phyloP scores from a whole-genome alignment of 2,888 invertebrate species.

The Stictocephala bisonia region DNA sequence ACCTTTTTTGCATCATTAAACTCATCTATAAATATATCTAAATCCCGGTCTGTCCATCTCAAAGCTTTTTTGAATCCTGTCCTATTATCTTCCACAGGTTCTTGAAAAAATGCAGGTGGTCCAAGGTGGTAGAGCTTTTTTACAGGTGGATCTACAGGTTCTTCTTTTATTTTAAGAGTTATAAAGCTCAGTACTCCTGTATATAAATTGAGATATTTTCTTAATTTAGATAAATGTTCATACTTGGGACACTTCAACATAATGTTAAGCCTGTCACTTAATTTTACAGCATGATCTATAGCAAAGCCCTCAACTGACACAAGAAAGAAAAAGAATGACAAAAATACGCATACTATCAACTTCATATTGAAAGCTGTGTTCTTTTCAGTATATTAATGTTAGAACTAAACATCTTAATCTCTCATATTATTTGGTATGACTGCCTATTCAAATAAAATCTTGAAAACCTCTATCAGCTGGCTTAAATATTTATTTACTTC shows the following conservation, averaged over 20 bases:
- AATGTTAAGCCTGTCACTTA: not conserved
- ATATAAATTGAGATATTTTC: conserved; percentile 14
- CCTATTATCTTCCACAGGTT: not conserved
- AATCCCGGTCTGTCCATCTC: conserved; percentile 11
- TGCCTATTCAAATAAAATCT: too few relatives aligned
- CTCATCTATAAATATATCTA: conserved; percentile 25
- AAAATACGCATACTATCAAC: too few relatives aligned
- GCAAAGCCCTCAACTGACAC: not conserved
- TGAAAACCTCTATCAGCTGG: too few relatives aligned
- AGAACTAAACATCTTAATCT: too few relatives aligned
- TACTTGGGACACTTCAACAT: conserved; percentile 18
- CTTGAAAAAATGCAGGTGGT: conserved; percentile 7
- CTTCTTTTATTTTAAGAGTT: not conserved
- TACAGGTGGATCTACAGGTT: not conserved
- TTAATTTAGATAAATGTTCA: conserved; percentile 1
- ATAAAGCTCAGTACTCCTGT: conserved; percentile 21
- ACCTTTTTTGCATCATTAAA: conserved; percentile 3
- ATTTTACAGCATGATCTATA: conserved; percentile 17
- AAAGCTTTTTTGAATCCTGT: not conserved
- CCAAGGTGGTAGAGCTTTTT: not conserved
- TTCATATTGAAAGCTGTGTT: too few relatives aligned
- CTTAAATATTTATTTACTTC: too few relatives aligned
- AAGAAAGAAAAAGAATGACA: too few relatives aligned
- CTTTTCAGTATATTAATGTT: too few relatives aligned
- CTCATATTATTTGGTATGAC: too few relatives aligned